Evolutionary conservation across 2,888 invertebrate species (phyloP), one percentile per base, ranked within the genome.

Genomic region (Drosophila cracens): DNA sequence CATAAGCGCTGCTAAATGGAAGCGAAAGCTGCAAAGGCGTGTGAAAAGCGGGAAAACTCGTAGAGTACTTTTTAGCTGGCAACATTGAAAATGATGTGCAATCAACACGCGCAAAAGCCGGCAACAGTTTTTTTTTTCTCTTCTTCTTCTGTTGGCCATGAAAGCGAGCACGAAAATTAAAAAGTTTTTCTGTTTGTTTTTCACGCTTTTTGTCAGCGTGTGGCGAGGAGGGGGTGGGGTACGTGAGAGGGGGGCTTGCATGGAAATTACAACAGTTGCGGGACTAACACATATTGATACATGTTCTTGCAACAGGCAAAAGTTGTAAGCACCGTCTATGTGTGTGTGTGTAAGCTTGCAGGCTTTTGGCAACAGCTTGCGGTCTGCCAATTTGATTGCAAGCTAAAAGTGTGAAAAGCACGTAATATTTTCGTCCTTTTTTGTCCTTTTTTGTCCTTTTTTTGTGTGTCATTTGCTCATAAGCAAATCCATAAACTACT

Each of bases 91-190:
- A 75, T 84, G 69, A 89, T 82, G 76, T 77, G 82, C 84, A 83
- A 82, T 82, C 81, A 82, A 76, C 81, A 79, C 66, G 69, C 53
- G 64, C 57, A 52, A 56, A 66, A 58, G 70, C 61, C 43, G 51
- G 34, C 75, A 18, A 58, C 53, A 49, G 25, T 13, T 6, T n/a
- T 1, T 51, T n/a, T 0, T 51, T 51, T 27, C 6, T 29, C 5
- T 1, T 11, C 18, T 3, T 3, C 18, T 49, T 29, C 5, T 40
- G 10, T 76, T 81, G 83, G 74, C 87, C 87, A 59, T 88, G 82
- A 86, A 85, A 83, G 77, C 80, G 65, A 58, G 63, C 73, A 76
- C 70, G 82, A 87, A 87, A 86, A 89, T 86, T 86, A 87, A 86
- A 86, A 86, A 86, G 76, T 87, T 87, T 70, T 54, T 70, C 38